Percentiles rank a stretch among this genome's conserved stretches.
Evolutionary conservation across 2,797 vertebrate genomes (phyloP).

Genomic region (Platalea minor): DNA sequence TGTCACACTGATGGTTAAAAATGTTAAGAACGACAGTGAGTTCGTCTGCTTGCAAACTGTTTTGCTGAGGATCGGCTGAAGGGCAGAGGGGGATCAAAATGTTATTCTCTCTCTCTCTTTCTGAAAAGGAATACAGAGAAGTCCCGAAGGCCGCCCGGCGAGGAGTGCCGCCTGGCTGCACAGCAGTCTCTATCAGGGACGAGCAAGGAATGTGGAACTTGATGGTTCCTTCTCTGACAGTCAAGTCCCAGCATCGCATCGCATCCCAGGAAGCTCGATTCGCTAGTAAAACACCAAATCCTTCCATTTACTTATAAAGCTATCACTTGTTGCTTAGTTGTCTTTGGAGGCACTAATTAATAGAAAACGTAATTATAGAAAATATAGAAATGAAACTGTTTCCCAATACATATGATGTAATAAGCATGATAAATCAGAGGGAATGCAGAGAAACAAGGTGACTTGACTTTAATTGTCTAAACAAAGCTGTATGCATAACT

Average conservation of each 20-base stretch:
- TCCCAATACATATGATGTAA: background rate
- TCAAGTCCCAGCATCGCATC: background rate
- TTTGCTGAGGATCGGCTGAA: background rate
- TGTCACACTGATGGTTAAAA: background rate
- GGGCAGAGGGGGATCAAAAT: background rate
- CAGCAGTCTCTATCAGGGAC: background rate
- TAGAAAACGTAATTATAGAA: background rate
- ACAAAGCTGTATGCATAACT: background rate
- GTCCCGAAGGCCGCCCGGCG: rapidly evolving
- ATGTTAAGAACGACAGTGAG: too few species aligned
- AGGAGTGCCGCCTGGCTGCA: background rate
- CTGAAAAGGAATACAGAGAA: background rate
- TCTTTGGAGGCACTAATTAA: background rate
- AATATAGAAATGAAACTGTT: background rate
- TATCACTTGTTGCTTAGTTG: background rate
- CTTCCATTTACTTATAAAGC: background rate
- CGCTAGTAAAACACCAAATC: background rate
- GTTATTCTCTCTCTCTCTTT: background rate
- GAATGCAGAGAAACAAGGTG: background rate
- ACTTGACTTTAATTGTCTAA: background rate
- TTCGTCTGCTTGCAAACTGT: background rate
- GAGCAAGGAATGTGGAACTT: background rate
- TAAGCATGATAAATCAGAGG: background rate
- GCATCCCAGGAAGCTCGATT: background rate
- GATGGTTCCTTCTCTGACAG: background rate